Percentiles rank a stretch among this genome's conserved stretches.
These are phyloP conservation scores for Buathra laborator DNA, from an alignment of 2,888 invertebrate genomes.

Conservation along the genomic window DNA sequence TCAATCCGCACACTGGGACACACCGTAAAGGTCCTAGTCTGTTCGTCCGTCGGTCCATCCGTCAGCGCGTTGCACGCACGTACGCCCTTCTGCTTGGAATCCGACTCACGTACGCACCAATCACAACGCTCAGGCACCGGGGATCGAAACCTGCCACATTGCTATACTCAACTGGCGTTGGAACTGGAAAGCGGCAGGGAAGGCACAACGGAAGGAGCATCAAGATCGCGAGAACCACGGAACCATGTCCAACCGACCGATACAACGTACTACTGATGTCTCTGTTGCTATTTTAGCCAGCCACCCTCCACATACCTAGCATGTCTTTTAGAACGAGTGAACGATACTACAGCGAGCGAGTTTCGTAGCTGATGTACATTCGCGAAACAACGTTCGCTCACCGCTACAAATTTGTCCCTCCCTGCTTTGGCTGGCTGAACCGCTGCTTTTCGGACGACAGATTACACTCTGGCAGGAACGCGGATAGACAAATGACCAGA, in stretches of 20 bases:
- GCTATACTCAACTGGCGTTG: conserved; percentile 33
- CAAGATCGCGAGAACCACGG: conserved; percentile 61
- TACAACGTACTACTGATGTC: conserved; percentile 62
- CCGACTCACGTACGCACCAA: conserved; percentile 76
- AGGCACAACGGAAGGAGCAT: conserved; percentile 47
- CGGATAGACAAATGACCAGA: conserved; percentile 45
- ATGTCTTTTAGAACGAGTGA: conserved; percentile 24
- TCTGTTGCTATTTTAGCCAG: conserved; percentile 45
- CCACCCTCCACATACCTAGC: conserved; percentile 46
- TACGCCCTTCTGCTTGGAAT: conserved; percentile 70
- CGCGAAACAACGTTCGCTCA: conserved; percentile 62
- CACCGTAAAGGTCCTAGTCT: conserved; percentile 53
- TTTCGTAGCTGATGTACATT: conserved; percentile 55
- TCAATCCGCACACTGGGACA: conserved; percentile 44
- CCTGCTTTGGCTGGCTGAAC: conserved; percentile 17
- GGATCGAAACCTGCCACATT: conserved; percentile 71
- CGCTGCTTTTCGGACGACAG: conserved; percentile 65
- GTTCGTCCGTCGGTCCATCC: conserved; percentile 48
- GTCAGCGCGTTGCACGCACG: conserved; percentile 72
- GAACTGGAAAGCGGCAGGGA: conserved; percentile 51
- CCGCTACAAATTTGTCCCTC: conserved; percentile 67
- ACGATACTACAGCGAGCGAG: conserved; percentile 36
- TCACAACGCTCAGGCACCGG: conserved; percentile 72
- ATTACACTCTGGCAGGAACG: conserved; percentile 58
- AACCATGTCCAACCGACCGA: conserved; percentile 72